Percentiles rank a stretch among this genome's conserved stretches.
phyloP scores from a whole-genome alignment of 2,797 vertebrate genomes.

The Nannoperca obscura region DNA sequence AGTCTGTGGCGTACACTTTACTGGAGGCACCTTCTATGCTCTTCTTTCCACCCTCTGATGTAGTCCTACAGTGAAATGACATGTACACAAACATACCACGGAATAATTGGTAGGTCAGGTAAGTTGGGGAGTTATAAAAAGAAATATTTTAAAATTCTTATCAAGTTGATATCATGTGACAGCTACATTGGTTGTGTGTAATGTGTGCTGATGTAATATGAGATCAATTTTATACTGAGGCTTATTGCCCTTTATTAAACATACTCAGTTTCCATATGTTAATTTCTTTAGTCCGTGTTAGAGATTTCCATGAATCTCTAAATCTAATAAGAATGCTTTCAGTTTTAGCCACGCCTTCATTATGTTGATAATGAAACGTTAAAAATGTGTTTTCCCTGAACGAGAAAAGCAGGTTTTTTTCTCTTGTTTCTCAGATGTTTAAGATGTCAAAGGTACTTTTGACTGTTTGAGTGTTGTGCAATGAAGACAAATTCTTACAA shows the following conservation, averaged over 20 bases:
- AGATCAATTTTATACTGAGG: background rate
- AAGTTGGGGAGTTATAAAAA: background rate
- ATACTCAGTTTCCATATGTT: constrained; percentile 2
- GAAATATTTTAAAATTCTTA: background rate
- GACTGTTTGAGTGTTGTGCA: background rate
- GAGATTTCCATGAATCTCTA: background rate
- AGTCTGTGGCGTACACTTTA: constrained; percentile 8
- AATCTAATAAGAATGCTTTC: background rate
- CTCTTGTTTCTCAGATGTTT: background rate
- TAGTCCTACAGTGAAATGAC: constrained; percentile 13
- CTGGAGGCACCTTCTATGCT: constrained; percentile 15
- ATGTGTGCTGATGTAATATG: constrained; percentile 1
- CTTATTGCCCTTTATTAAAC: constrained; percentile 2
- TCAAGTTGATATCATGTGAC: background rate
- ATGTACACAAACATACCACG: background rate
- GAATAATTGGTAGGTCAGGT: background rate
- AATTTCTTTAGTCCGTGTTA: background rate
- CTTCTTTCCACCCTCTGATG: background rate
- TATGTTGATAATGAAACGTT: background rate
- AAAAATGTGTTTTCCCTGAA: background rate
- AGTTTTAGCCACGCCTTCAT: background rate
- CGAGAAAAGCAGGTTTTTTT: background rate
- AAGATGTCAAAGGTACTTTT: background rate
- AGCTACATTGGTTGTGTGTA: background rate
- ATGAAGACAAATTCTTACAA: background rate